These are phyloP conservation scores for Hormiphora californensis DNA, from an alignment of 37 sponge, comb jelly and placozoan genomes.

Conservation along the genomic window DNA sequence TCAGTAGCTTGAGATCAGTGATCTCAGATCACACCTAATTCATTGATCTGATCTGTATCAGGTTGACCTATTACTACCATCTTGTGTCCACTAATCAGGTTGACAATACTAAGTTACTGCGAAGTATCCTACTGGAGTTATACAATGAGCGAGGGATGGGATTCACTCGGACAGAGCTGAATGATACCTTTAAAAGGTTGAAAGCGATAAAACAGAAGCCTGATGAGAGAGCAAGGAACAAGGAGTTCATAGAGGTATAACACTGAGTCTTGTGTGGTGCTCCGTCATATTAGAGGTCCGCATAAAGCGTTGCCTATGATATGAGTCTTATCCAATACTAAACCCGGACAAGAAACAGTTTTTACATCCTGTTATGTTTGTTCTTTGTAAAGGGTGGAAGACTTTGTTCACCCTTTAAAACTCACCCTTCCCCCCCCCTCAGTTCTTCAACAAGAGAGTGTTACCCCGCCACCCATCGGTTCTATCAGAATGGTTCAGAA, in stretches of 20 bases:
- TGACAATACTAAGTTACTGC: conserved; percentile 23
- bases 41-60: too few relatives aligned
- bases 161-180: background rate
- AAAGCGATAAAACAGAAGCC: background rate
- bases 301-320: too few relatives aligned
- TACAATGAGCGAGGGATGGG: background rate
- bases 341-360: too few relatives aligned
- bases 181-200: background rate
- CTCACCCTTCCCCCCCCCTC: background rate
- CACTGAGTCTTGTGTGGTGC: background rate
- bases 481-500: conserved; percentile 79
- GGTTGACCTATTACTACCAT: too few relatives aligned
- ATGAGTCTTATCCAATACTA: too few relatives aligned
- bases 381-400: too few relatives aligned
- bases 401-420: too few relatives aligned
- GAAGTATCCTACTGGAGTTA: background rate
- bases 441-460: conserved; percentile 7
- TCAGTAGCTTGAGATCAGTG: too few relatives aligned
- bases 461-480: conserved; percentile 72
- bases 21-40: too few relatives aligned
- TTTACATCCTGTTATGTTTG: too few relatives aligned
- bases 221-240: background rate
- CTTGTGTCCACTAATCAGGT: too few relatives aligned
- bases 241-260: background rate
- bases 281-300: too few relatives aligned